These are phyloP conservation scores for Poeciliopsis paucimaculata DNA, from an alignment of 2,797 vertebrate genomes.

Conservation along the genomic window DNA sequence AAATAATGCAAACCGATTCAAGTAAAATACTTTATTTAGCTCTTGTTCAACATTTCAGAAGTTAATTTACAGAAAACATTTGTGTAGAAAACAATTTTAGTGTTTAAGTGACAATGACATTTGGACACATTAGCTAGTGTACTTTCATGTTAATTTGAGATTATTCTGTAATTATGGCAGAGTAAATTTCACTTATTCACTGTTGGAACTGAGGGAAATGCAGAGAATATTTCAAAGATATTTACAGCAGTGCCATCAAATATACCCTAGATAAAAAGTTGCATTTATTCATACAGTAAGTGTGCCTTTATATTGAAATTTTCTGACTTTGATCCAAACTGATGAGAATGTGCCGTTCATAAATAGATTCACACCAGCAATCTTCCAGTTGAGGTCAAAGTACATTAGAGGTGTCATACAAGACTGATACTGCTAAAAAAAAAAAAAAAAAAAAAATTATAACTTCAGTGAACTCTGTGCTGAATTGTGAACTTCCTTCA, in stretches of 20 bases:
- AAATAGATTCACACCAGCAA: background rate
- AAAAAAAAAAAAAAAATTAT: too few species aligned
- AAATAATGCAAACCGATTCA: conserved; percentile 20
- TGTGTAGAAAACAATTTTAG: conserved; percentile 3
- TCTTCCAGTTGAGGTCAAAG: conserved; percentile 6
- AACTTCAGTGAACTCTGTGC: background rate
- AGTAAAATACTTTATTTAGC: conserved; percentile 51
- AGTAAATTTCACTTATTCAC: background rate
- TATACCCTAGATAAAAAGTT: conserved; percentile 4
- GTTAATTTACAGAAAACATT: conserved; percentile 29
- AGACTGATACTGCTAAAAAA: background rate
- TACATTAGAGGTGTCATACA: background rate
- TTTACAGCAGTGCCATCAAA: conserved; percentile 10
- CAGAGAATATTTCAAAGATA: conserved; percentile 6
- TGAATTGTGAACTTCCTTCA: background rate
- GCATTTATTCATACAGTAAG: conserved; percentile 15
- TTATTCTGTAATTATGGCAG: conserved; percentile 6
- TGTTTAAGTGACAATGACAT: conserved; percentile 16
- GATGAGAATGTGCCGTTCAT: conserved; percentile 2
- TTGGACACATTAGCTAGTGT: background rate
- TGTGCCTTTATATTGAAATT: background rate
- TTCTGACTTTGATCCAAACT: conserved; percentile 14
- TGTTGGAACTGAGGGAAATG: background rate
- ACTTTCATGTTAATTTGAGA: background rate
- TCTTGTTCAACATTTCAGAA: conserved; percentile 20